Evolutionary conservation across 2,888 invertebrate genomes (phyloP), one percentile per base, ranked within the genome.

Genomic region (Cynaeus angustus): DNA sequence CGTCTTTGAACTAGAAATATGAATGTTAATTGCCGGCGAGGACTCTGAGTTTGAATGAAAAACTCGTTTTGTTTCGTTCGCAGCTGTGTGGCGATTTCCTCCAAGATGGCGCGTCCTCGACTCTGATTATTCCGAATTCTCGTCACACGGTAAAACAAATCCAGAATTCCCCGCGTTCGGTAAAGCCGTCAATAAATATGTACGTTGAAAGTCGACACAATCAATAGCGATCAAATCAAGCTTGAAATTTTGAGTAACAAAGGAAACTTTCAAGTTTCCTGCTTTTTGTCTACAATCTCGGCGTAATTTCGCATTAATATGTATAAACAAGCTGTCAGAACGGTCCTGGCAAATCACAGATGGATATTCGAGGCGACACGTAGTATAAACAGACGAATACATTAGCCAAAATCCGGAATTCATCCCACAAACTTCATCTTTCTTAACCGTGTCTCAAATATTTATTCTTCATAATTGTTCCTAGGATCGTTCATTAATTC

Each of bases 301-400:
- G 37, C 12, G 30, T 68, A 68, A 68, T 64, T 68, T 64, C 58
- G 56, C 64, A 68, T 68, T 68, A 68, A 68, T 68, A 68, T 68
- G 62, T 68, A 68, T 64, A 68, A 68, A 68, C 68, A 64, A 56
- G 41, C 62, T 64, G 68, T 68, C 64, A 45, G 61, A 68, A 37
- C 37, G 43, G 68, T 9, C 30, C 53, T n/a, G 46, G 14, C 13
- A 13, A 50, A 67, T 66, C 65, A 12, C 55, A 43, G 30, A 28
- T 37, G 26, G 21, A 50, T 67, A 58, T 68, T 62, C 21, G 53
- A 26, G 10, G 50, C 21, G 56, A 65, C 65, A 65, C 8, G 38
- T 10, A 56, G 67, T 33, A 67, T 59, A 67, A 67, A 67, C 61
- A 62, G 61, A 13, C 9, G 61, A 68, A 68, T 68, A 62, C 26